Base-by-base conservation (phyloP, 2,888 invertebrate genomes). In the Cryptus viduatorius region DNA sequence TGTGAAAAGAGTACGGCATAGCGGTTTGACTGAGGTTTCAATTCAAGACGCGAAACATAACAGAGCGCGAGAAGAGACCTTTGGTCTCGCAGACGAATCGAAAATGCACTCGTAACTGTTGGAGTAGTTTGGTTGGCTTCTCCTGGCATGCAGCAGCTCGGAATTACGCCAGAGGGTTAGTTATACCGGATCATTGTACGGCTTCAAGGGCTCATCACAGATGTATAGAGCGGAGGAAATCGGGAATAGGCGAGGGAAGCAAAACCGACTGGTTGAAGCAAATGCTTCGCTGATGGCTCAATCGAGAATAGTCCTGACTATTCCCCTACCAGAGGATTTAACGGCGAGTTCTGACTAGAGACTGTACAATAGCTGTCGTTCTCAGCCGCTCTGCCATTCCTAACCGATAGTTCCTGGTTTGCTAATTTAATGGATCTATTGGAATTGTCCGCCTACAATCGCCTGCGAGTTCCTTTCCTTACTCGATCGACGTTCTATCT, bases 141-240 rank as follows among this genome's bases (percentile, higher is more conserved):
- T 64, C 82, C 78, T 88, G 85, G 88, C 85, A 85, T 86, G 87
- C 86, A 68, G 31, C 79, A 85, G 56, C 37, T 81, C 81, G 85
- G 83, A 88, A 88, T 90, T 87, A 90, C 83, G 73, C 83, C 75
- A 71, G 69, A 81, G 83, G 59, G 68, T 86, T 84, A 85, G 86
- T 87, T 89, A 87, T 89, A 87, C 84, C 77, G 76, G 85, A 85
- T 87, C 86, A 89, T 89, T 89, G 90, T 88, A 84, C 76, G 90
- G 90, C 88, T 90, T 90, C 90, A 80, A 89, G 86, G 88, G 89
- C 86, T 89, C 86, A 76, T 76, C 76, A 76, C 76, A 65, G 76
- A 76, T 76, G 76, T 76, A 72, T 14, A 37, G 37, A 37, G 37
- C 1, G 50, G 50, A 76, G 72, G 42, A 84, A 78, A 81, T 81